phyloP scores from a whole-genome alignment of 23 tunicate species.

The Halocynthia aurantium region DNA sequence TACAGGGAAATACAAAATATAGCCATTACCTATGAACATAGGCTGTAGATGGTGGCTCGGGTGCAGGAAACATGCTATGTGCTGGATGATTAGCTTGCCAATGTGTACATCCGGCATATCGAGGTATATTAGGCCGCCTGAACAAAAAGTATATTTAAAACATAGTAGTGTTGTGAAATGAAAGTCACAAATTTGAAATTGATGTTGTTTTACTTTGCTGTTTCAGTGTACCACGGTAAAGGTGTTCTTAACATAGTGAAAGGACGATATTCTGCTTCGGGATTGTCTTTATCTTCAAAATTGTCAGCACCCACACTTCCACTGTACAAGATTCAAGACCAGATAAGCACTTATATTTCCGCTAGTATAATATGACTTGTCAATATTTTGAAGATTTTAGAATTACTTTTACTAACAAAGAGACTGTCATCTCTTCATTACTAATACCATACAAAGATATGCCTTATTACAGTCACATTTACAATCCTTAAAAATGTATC shows the following conservation, averaged over 20 bases:
- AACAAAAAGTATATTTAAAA: constrained; percentile 4
- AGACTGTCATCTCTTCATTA: too few relatives aligned
- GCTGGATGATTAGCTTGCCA: constrained; percentile 70
- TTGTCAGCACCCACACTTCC: constrained; percentile 81
- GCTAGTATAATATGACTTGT: too few relatives aligned
- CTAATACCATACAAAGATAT: too few relatives aligned
- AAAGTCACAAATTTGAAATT: not conserved
- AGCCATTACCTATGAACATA: constrained; percentile 57
- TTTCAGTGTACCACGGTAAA: constrained; percentile 74
- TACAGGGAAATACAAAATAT: too few relatives aligned
- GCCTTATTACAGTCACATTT: too few relatives aligned
- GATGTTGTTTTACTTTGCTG: constrained; percentile 50
- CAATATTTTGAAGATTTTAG: too few relatives aligned
- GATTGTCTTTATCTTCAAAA: constrained; percentile 86
- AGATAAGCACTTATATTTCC: too few relatives aligned
- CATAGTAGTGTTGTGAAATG: not conserved
- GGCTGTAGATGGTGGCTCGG: constrained; percentile 85
- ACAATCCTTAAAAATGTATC: too few relatives aligned
- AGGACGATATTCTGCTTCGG: constrained; percentile 62
- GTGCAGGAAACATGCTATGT: constrained; percentile 71
- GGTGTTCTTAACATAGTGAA: constrained; percentile 62
- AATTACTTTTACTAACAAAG: too few relatives aligned
- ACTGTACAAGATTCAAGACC: constrained; percentile 17
- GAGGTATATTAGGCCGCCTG: constrained; percentile 84
- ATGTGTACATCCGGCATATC: constrained; percentile 72